Evolutionary conservation across 2,113 vertebrate species (phyloP).

Genomic region (Hippocampus guttulatus): DNA sequence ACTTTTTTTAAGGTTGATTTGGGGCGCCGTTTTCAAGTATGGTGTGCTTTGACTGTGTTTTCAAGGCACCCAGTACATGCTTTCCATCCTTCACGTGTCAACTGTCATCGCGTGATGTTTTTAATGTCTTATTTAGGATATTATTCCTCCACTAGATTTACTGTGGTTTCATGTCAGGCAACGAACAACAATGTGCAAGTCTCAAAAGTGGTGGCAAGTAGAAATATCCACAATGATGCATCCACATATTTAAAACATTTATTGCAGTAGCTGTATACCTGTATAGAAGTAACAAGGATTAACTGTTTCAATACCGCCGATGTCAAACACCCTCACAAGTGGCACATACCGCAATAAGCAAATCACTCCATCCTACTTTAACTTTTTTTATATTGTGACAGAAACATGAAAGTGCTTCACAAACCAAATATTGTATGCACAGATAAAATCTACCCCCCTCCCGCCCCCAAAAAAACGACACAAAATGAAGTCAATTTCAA

Average conservation of each 20-base stretch:
- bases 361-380: slow-evolving; percentile 84
- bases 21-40: no score
- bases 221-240: slow-evolving; percentile 23
- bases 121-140: neutral
- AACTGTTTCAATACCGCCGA: slow-evolving; percentile 98
- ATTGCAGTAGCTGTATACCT: slow-evolving; percentile 99
- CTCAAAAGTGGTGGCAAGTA: neutral
- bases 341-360: slow-evolving; percentile 94
- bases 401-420: slow-evolving; percentile 85
- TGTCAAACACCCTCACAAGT: slow-evolving; percentile 95
- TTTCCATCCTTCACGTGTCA: no score
- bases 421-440: slow-evolving; percentile 82
- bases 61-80: no score
- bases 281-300: slow-evolving; percentile 98
- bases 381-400: slow-evolving; percentile 80
- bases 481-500: slow-evolving; percentile 77
- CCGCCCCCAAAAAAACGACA: slow-evolving; percentile 62
- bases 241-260: slow-evolving; percentile 94
- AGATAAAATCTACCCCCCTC: slow-evolving; percentile 71
- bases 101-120: neutral
- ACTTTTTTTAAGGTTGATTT: no score
- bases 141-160: neutral
- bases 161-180: neutral
- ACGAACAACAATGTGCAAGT: neutral
- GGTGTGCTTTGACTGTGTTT: no score